Percentiles rank a stretch among this genome's conserved stretches.
Conservation (phyloP, 2,888 invertebrate species). For the Drosophila trichaetosa region DNA sequence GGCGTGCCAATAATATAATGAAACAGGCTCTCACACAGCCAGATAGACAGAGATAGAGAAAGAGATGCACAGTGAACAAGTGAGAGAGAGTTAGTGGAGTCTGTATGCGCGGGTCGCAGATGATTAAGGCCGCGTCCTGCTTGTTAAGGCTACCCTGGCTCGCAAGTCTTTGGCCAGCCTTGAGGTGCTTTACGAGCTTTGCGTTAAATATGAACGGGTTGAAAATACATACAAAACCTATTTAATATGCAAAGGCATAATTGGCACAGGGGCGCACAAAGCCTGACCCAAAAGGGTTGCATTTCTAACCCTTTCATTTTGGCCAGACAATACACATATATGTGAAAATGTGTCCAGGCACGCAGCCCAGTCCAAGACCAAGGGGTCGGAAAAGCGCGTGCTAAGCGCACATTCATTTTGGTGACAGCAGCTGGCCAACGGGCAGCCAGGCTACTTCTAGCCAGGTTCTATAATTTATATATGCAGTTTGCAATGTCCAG, state of each 20-base stretch:
- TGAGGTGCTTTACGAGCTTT: slow-evolving; percentile 44
- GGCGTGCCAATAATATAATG: slow-evolving; percentile 84
- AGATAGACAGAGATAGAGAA: slow-evolving; percentile 12
- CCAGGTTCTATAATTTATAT: slow-evolving; percentile 69
- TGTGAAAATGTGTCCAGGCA: slow-evolving; percentile 70
- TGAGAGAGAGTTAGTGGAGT: slow-evolving; percentile 18
- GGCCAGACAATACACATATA: slow-evolving; percentile 62
- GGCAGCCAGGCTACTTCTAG: slow-evolving; percentile 16
- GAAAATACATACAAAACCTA: slow-evolving; percentile 41
- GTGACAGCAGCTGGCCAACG: slow-evolving; percentile 48
- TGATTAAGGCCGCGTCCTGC: slow-evolving; percentile 51
- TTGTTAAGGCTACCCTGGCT: slow-evolving; percentile 44
- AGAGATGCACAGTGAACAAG: background rate
- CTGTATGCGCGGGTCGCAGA: slow-evolving; percentile 45
- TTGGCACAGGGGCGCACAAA: slow-evolving; percentile 60
- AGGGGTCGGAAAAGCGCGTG: slow-evolving; percentile 58
- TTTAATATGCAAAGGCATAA: slow-evolving; percentile 81
- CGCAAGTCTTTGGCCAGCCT: slow-evolving; percentile 21
- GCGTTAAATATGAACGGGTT: slow-evolving; percentile 19
- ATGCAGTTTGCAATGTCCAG: slow-evolving; percentile 74
- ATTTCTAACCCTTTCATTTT: slow-evolving; percentile 63
- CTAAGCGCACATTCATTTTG: slow-evolving; percentile 73
- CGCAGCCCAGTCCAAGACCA: slow-evolving; percentile 44
- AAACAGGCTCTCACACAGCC: slow-evolving; percentile 70
- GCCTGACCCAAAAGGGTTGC: slow-evolving; percentile 63